A percentile compares a stretch with the other conserved stretches of the same genome.
phyloP scores from a whole-genome alignment of 2,888 invertebrate species.

The Plusia festucae region DNA sequence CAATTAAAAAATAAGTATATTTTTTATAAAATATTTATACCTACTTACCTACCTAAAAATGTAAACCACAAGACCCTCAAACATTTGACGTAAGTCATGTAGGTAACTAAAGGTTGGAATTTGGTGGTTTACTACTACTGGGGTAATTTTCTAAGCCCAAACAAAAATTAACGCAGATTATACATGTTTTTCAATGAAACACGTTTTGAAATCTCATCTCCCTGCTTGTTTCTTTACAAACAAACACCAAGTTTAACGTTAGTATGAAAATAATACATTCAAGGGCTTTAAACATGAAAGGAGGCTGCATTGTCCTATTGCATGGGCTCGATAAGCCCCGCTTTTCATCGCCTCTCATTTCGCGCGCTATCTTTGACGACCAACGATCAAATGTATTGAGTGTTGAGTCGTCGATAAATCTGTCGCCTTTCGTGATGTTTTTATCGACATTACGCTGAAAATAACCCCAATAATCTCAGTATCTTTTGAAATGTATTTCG shows the following conservation, averaged over 20 bases:
- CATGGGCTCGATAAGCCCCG: constrained; percentile 39
- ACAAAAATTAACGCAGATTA: no score
- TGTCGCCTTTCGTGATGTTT: constrained; percentile 30
- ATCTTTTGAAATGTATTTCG: neutral
- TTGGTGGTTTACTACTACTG: no score
- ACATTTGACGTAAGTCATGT: no score
- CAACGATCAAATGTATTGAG: constrained; percentile 42
- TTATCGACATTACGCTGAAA: constrained; percentile 25
- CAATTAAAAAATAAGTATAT: no score
- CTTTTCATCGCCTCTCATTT: constrained; percentile 37
- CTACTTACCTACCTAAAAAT: no score
- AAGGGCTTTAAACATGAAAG: constrained; percentile 19
- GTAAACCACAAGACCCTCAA: no score
- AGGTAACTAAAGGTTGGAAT: no score
- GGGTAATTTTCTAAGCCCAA: no score
- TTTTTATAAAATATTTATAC: no score
- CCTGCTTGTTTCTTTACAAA: no score
- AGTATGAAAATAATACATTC: constrained; percentile 6
- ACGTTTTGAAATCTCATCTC: no score
- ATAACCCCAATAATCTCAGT: neutral
- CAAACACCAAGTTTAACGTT: neutral
- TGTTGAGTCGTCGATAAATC: constrained; percentile 44
- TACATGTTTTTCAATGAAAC: no score
- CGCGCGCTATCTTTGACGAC: constrained; percentile 38
- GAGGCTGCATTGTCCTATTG: constrained; percentile 29